Conservation (phyloP, 2,113 vertebrate genomes). For the Malaclemys terrapin region DNA sequence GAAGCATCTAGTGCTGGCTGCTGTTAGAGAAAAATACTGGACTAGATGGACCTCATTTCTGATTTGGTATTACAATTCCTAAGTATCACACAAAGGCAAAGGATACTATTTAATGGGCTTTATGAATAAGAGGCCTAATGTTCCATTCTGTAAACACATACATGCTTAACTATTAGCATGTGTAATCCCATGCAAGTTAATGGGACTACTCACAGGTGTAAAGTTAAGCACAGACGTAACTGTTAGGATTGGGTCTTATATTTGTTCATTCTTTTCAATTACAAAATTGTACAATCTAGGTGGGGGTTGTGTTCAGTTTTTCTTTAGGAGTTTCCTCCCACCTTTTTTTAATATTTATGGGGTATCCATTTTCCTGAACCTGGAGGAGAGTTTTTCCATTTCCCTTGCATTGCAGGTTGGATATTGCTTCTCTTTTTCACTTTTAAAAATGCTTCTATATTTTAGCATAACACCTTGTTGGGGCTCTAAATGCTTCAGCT, state of each 20-base stretch:
- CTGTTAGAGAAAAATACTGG: background rate
- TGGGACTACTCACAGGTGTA: conserved; percentile 58
- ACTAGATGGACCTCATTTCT: conserved; percentile 10
- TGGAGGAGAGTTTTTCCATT: background rate
- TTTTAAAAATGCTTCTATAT: background rate
- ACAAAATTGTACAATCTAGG: background rate
- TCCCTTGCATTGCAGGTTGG: background rate
- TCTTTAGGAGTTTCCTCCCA: background rate
- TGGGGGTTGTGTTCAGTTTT: background rate
- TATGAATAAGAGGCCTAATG: conserved; percentile 40
- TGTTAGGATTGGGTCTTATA: background rate
- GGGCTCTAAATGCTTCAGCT: too few relatives aligned
- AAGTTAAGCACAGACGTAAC: background rate
- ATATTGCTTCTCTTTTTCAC: background rate
- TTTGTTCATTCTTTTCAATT: background rate
- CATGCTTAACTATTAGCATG: conserved; percentile 25
- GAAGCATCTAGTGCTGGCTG: background rate
- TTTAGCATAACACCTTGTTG: too few relatives aligned
- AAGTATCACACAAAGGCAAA: conserved; percentile 19
- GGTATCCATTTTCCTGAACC: background rate
- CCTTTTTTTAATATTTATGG: background rate
- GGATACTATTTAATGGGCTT: conserved; percentile 64
- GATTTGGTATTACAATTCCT: background rate
- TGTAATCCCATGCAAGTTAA: conserved; percentile 38
- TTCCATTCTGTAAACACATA: conserved; percentile 44